Base-by-base conservation (phyloP, 2,888 invertebrate species). In the Dryobotodes eremita region DNA sequence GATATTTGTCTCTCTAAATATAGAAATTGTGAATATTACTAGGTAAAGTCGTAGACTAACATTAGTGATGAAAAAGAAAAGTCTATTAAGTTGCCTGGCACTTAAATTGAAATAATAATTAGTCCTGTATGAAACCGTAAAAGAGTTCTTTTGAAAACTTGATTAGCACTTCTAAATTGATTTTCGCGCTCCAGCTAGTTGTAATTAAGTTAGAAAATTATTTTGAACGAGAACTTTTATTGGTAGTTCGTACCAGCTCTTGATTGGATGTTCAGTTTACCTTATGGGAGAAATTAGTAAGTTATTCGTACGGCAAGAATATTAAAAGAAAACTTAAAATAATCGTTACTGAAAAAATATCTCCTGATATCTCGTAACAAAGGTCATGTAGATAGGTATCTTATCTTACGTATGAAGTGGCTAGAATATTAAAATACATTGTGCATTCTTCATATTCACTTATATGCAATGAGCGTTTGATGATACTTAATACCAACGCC, bases 91-190 rank as follows among this genome's bases (percentile, higher is more conserved):
- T 68, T 46, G n/a, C 61, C 31, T 71, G 26, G 42, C 64, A 71
- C 62, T 71, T 68, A 71, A 75, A 83, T 71, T 53, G 61, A 75
- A 84, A 77, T 53, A 81, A 77, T 73, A 73, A 75, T 78, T 77
- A 75, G 66, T 57, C n/a, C 15, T 72, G 31, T 70, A 73, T 70
- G 70, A 84, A 82, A 82, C 62, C 50, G 73, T 84, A 68, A 62
- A 75, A 70, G 23, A 75, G 73, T 71, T 79, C 68, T 74, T 74
- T 78, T 77, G 64, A 75, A 77, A 81, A 83, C 55, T 64, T 86
- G 53, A 84, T 86, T 86, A 84, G 55, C 75, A 75, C 70, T 81
- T 46, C n/a, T 81, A 84, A 81, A 86, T 76, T 68, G 75, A 73
- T 77, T 79, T 72, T 75, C 68, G 46, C 61, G 70, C 72, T 75